A percentile compares a stretch with the other conserved stretches of the same genome.
These are phyloP conservation scores for Lasius platythorax DNA, from an alignment of 2,888 invertebrate genomes.

Conservation along the genomic window DNA sequence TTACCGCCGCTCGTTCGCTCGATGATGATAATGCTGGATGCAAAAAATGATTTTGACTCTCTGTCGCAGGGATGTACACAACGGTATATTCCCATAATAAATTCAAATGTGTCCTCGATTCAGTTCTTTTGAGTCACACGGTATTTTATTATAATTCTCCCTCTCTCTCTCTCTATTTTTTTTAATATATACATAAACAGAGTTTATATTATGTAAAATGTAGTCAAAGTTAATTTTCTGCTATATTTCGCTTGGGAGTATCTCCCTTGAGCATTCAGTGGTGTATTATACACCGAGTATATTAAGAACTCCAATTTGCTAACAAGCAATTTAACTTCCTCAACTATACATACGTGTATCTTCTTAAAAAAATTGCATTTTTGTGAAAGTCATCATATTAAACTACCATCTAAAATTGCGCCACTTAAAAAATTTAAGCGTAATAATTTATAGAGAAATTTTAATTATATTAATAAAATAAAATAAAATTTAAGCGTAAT, in stretches of 20 bases:
- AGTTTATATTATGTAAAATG: not conserved
- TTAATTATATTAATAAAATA: not conserved
- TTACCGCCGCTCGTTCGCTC: slow-evolving; percentile 14
- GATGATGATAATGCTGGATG: slow-evolving; percentile 23
- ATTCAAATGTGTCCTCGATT: not conserved
- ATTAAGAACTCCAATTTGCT: not conserved
- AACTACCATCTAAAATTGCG: not conserved
- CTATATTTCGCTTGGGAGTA: not conserved
- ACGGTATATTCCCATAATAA: not conserved
- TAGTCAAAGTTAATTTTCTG: not conserved
- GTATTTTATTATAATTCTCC: not conserved
- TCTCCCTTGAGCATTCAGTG: not conserved
- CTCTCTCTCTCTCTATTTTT: not conserved
- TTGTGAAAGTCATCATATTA: too few relatives aligned
- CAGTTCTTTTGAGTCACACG: not conserved
- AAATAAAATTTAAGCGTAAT: too few relatives aligned
- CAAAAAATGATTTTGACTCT: not conserved
- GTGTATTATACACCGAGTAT: not conserved
- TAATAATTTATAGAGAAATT: too few relatives aligned
- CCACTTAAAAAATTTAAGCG: not conserved
- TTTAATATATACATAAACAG: not conserved
- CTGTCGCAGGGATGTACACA: not conserved
- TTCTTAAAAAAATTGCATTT: not conserved
- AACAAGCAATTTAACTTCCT: too few relatives aligned
- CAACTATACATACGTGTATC: not conserved